A percentile compares a stretch with the other conserved stretches of the same genome.
phyloP scores from a whole-genome alignment of 2,113 vertebrate genomes.

The Spheniscus mendiculus region DNA sequence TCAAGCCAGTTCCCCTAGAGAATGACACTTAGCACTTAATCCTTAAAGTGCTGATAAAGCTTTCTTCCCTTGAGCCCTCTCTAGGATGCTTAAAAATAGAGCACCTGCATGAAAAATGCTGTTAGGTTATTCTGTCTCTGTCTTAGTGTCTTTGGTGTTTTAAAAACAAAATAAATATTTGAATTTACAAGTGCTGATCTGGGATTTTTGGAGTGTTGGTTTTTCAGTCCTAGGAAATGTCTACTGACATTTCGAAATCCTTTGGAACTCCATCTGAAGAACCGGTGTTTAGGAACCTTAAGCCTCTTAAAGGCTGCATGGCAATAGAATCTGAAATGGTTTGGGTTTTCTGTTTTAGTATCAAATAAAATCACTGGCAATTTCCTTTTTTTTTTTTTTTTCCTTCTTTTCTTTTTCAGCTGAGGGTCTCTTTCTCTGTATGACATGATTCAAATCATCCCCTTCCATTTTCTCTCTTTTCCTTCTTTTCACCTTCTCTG shows the following conservation, averaged over 20 bases:
- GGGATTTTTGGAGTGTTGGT: neutral
- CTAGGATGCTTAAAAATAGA: conserved; percentile 27
- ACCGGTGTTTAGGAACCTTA: neutral
- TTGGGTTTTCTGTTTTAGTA: neutral
- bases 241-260: neutral
- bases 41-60: conserved; percentile 59
- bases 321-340: neutral
- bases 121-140: neutral
- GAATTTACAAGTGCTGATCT: conserved; percentile 17
- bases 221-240: neutral
- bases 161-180: conserved; percentile 34
- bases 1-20: conserved; percentile 28
- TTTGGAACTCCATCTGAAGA: conserved; percentile 12
- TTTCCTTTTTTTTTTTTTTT: neutral
- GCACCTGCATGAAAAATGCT: conserved; percentile 1
- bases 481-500: neutral
- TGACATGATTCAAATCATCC: neutral
- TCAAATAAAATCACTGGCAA: neutral
- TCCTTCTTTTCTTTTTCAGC: neutral
- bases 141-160: neutral
- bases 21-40: conserved; percentile 51
- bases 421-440: neutral
- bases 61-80: conserved; percentile 32
- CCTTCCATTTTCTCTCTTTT: neutral
- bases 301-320: neutral